phyloP scores from a whole-genome alignment of 2,113 vertebrate species.

The Epinephelus cyanopodus region DNA sequence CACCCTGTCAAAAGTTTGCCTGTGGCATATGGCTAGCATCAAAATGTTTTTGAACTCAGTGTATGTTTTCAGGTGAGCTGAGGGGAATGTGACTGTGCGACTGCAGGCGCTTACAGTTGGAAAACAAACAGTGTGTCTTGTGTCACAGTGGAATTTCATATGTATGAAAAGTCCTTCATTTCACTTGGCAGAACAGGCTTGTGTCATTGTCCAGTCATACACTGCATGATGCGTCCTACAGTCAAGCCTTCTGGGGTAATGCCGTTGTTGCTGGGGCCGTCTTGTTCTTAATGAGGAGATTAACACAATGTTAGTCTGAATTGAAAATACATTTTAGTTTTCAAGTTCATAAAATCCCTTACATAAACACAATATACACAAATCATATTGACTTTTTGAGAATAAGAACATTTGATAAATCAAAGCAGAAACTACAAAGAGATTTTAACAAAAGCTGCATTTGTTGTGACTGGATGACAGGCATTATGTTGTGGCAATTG shows the following conservation, averaged over 20 bases:
- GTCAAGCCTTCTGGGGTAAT: neutral
- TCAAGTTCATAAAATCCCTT: too few species aligned
- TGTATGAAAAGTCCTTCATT: constrained; percentile 8
- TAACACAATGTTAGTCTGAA: too few species aligned
- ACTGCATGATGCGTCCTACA: constrained; percentile 1
- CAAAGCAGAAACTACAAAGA: too few species aligned
- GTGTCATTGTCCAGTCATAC: neutral
- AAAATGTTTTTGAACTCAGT: constrained; percentile 22
- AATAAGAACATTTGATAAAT: too few species aligned
- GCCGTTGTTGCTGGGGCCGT: neutral
- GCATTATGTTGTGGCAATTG: too few species aligned
- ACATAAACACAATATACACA: too few species aligned
- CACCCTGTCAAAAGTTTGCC: constrained; percentile 6
- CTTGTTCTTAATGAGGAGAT: neutral
- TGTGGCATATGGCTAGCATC: neutral
- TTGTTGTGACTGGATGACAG: too few species aligned
- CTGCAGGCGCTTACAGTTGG: constrained; percentile 1
- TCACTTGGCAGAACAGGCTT: constrained; percentile 13
- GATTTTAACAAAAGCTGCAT: too few species aligned
- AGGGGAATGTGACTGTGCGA: neutral
- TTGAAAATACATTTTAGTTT: too few species aligned
- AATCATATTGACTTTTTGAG: too few species aligned
- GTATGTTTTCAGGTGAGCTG: constrained; percentile 11
- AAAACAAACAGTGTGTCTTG: constrained; percentile 12
- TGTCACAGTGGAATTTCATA: constrained; percentile 20